These are phyloP conservation scores for Halictus quadricinctus DNA, from an alignment of 2,888 invertebrate genomes.

Conservation along the genomic window DNA sequence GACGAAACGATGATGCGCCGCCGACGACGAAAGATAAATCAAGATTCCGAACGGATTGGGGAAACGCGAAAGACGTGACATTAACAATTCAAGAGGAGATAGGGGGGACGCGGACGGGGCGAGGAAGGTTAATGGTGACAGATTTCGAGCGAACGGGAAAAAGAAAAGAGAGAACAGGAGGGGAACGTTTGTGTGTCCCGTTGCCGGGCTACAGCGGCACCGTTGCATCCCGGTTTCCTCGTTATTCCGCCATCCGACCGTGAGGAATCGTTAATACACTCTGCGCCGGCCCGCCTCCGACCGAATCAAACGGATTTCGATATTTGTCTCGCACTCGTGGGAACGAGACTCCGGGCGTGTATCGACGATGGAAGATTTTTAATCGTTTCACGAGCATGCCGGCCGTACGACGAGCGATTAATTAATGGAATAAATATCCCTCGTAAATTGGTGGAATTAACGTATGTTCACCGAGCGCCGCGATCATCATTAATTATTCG, in stretches of 20 bases:
- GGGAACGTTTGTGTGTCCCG: conserved; percentile 2
- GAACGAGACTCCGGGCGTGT: conserved; percentile 1
- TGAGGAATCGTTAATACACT: conserved; percentile 46
- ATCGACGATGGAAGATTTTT: conserved; percentile 38
- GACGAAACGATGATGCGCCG: background rate
- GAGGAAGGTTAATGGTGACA: conserved; percentile 35
- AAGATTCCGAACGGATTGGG: conserved; percentile 17
- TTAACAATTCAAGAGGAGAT: conserved; percentile 4
- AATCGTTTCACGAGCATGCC: conserved; percentile 24
- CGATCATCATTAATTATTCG: background rate
- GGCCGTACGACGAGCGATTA: conserved; percentile 29
- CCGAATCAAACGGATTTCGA: conserved; percentile 51
- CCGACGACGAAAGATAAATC: background rate
- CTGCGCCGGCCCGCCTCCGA: background rate
- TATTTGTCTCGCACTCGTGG: conserved; percentile 35
- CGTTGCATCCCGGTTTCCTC: conserved; percentile 45
- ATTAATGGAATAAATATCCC: conserved; percentile 11
- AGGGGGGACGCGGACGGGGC: background rate
- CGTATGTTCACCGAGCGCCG: background rate
- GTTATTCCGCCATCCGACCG: conserved; percentile 48
- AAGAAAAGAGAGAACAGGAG: conserved; percentile 35
- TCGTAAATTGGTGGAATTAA: background rate
- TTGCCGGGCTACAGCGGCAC: conserved; percentile 19
- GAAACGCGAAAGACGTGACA: conserved; percentile 4
- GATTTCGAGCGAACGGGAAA: conserved; percentile 16